Conservation (phyloP, 2,888 invertebrate species). For the Hydrotaea diabolus region DNA sequence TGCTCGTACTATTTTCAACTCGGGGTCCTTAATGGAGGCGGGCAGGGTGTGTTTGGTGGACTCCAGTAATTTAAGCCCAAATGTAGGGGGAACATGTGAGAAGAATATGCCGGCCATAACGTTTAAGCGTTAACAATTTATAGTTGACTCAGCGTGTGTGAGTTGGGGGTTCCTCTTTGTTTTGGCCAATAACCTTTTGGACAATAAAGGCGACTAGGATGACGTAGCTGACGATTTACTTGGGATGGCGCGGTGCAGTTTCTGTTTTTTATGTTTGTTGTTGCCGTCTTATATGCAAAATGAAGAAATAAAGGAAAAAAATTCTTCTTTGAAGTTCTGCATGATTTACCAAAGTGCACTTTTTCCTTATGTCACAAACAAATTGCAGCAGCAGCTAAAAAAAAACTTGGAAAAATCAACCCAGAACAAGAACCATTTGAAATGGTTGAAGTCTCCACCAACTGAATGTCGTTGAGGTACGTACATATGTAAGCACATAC, state of each 20-base stretch:
- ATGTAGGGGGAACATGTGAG: background rate
- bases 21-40: background rate
- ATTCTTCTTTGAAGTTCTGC: slow-evolving; percentile 61
- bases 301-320: background rate
- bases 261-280: background rate
- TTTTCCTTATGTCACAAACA: slow-evolving; percentile 5
- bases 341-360: slow-evolving; percentile 64
- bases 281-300: slow-evolving; percentile 9
- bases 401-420: background rate
- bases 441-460: background rate
- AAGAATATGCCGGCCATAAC: background rate
- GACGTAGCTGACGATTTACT: slow-evolving; percentile 22
- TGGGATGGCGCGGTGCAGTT: background rate
- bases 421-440: background rate
- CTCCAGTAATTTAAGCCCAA: background rate
- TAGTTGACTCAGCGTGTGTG: background rate
- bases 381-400: background rate
- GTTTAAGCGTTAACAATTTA: background rate
- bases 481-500: no score
- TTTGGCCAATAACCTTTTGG: slow-evolving; percentile 61
- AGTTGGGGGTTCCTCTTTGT: background rate
- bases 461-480: background rate
- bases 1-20: background rate
- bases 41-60: background rate
- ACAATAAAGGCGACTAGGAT: slow-evolving; percentile 32